Conservation (phyloP, 30 jellyfish, hydroid and myxozoan species). For the Chrysaora quinquecirrha region DNA sequence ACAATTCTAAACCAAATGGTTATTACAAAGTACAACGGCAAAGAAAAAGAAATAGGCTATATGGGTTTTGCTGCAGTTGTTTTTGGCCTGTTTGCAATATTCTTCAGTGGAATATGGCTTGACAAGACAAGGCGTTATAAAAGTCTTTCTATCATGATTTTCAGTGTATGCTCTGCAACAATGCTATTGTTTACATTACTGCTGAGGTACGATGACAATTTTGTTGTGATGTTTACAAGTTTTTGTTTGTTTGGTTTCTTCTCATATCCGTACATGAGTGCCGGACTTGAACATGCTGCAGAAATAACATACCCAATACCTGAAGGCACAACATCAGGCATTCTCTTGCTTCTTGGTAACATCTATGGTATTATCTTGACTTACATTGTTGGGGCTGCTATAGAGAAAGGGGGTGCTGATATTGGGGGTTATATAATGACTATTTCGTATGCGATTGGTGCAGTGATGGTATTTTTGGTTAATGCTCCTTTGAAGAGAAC, state of each 20-base stretch:
- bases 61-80: constrained; percentile 80
- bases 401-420: constrained; percentile 60
- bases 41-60: constrained; percentile 72
- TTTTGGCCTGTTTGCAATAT: constrained; percentile 66
- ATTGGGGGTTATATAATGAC: constrained; percentile 76
- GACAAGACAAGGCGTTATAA: constrained; percentile 64
- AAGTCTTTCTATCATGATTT: constrained; percentile 18
- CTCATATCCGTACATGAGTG: no score
- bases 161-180: constrained; percentile 17
- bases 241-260: constrained; percentile 67
- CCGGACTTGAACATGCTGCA: no score
- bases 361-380: constrained; percentile 69
- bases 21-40: constrained; percentile 51
- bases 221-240: constrained; percentile 30
- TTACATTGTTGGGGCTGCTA: constrained; percentile 51
- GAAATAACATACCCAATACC: no score
- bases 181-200: constrained; percentile 40
- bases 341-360: constrained; percentile 65
- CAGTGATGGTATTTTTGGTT: constrained; percentile 30
- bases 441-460: constrained; percentile 47
- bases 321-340: no score
- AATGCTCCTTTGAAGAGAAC: constrained; percentile 72
- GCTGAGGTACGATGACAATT: constrained; percentile 34
- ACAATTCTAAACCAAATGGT: constrained; percentile 71
- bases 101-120: constrained; percentile 74